Evolutionary conservation across 92 coral and sea anemone species (phyloP).

Genomic region (Virgularia gustaviana): DNA sequence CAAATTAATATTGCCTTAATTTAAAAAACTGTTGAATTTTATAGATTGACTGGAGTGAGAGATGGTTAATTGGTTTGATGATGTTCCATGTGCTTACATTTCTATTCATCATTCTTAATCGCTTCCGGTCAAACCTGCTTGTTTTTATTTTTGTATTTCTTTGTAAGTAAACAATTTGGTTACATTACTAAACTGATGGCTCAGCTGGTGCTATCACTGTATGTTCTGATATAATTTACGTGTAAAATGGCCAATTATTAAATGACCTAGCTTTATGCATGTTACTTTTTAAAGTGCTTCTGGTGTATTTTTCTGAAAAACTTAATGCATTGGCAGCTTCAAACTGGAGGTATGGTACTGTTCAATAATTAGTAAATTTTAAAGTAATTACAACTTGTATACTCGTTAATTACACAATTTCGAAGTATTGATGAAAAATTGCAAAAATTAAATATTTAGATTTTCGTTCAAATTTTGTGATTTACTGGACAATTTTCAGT

Average conservation of each 20-base stretch:
- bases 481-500: no score
- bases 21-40: background rate
- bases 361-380: no score
- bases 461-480: background rate
- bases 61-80: slow-evolving; percentile 69
- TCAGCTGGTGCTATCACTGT: background rate
- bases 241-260: background rate
- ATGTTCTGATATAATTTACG: background rate
- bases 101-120: slow-evolving; percentile 22
- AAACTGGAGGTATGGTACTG: slow-evolving; percentile 70
- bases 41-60: slow-evolving; percentile 86
- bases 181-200: no score
- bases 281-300: slow-evolving; percentile 53
- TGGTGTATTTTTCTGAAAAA: slow-evolving; percentile 71
- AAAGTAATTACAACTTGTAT: background rate
- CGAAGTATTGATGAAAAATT: background rate
- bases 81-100: slow-evolving; percentile 63
- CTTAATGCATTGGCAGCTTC: slow-evolving; percentile 66
- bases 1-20: background rate
- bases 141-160: slow-evolving; percentile 64
- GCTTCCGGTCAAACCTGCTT: slow-evolving; percentile 61
- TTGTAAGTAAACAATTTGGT: no score
- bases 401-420: background rate
- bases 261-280: background rate
- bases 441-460: background rate